These are phyloP conservation scores for Salpingus planirostris DNA, from an alignment of 2,888 invertebrate genomes.

Conservation along the genomic window DNA sequence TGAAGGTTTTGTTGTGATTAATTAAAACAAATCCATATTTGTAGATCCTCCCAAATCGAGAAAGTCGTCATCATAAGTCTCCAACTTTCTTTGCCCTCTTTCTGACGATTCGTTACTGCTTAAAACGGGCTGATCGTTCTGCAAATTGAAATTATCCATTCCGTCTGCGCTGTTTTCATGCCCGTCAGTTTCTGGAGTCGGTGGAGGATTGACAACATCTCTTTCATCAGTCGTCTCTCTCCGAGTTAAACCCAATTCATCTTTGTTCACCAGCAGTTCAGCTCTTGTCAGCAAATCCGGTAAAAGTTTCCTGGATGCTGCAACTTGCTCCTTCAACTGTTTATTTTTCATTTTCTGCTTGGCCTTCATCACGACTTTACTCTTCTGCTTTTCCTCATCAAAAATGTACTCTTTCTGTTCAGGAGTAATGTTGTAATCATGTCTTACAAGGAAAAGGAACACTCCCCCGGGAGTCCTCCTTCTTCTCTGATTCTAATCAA, in stretches of 20 bases:
- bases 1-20: too few species aligned
- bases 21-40: slow-evolving; percentile 53
- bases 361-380: slow-evolving; percentile 47
- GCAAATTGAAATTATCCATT: slow-evolving; percentile 22
- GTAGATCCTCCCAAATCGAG: slow-evolving; percentile 64
- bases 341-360: slow-evolving; percentile 47
- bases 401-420: slow-evolving; percentile 62
- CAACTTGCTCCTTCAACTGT: neutral
- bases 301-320: slow-evolving; percentile 41
- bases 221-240: slow-evolving; percentile 44
- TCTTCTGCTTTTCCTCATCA: slow-evolving; percentile 52
- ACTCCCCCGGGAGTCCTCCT: slow-evolving; percentile 82
- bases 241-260: slow-evolving; percentile 29
- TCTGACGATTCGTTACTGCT: slow-evolving; percentile 11
- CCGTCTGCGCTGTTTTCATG: slow-evolving; percentile 55
- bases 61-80: slow-evolving; percentile 59
- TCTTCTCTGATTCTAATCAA: slow-evolving; percentile 71
- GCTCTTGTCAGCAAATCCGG: slow-evolving; percentile 56
- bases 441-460: slow-evolving; percentile 71
- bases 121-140: slow-evolving; percentile 1
- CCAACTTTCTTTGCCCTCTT: slow-evolving; percentile 19
- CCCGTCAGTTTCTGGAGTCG: slow-evolving; percentile 68
- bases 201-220: slow-evolving; percentile 65
- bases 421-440: slow-evolving; percentile 56
- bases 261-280: slow-evolving; percentile 39